Evolutionary conservation across 2,113 vertebrate genomes (phyloP).

Genomic region (Anhinga anhinga): DNA sequence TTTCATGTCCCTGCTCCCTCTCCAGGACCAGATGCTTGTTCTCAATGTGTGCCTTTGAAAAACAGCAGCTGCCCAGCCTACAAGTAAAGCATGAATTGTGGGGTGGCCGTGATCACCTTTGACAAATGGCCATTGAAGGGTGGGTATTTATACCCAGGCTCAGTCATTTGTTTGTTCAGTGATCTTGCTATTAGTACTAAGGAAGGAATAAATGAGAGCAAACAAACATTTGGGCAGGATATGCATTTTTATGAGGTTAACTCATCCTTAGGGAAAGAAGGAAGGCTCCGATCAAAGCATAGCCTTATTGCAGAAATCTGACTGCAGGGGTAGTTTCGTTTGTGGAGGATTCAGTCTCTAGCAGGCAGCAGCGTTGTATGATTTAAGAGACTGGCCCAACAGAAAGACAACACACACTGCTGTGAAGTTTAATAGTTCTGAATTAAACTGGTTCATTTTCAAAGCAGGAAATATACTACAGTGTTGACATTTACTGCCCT

Average conservation of each 20-base stretch:
- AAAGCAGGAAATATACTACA: conserved; percentile 29
- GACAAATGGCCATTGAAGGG: neutral
- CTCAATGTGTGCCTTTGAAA: conserved; percentile 36
- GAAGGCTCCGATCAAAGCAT: neutral
- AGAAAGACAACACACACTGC: neutral
- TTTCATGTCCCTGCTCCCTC: neutral
- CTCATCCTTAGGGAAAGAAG: conserved; percentile 40
- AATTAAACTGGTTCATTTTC: conserved; percentile 21
- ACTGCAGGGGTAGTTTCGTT: neutral
- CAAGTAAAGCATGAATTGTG: neutral
- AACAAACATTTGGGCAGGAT: conserved; percentile 48
- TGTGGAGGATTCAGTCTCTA: neutral
- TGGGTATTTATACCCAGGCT: neutral
- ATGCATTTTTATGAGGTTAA: conserved; percentile 51
- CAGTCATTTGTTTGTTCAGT: neutral
- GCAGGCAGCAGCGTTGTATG: neutral
- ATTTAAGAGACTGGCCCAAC: neutral
- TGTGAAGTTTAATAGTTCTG: conserved; percentile 13
- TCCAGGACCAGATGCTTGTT: neutral
- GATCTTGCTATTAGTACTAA: neutral
- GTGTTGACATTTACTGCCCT: conserved; percentile 33
- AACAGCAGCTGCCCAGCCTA: conserved; percentile 10
- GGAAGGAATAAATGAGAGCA: conserved; percentile 36
- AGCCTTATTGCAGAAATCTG: neutral
- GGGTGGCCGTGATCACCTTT: neutral